A percentile compares a stretch with the other conserved stretches of the same genome.
These are phyloP conservation scores for Toxotes jaculatrix DNA, from an alignment of 2,113 vertebrate species.

Conservation along the genomic window DNA sequence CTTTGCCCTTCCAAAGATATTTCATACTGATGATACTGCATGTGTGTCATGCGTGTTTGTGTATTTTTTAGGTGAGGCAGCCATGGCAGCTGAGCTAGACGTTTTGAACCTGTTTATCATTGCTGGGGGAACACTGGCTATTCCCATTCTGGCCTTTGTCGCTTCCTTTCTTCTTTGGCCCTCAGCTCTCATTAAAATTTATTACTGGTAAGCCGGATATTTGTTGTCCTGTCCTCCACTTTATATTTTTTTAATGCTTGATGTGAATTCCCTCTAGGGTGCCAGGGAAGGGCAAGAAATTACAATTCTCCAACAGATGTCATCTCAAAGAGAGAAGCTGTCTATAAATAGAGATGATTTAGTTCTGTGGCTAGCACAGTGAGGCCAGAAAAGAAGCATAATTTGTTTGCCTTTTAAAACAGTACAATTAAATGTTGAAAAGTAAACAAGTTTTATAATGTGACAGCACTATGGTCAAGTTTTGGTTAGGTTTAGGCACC, in stretches of 20 bases:
- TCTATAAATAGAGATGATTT: too few relatives aligned
- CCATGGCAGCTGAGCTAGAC: slow-evolving; percentile 89
- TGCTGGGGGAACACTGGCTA: slow-evolving; percentile 89
- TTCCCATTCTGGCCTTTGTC: slow-evolving; percentile 94
- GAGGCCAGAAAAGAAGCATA: too few relatives aligned
- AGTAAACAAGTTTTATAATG: too few relatives aligned
- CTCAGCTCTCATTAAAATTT: slow-evolving; percentile 92
- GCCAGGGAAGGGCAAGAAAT: background rate
- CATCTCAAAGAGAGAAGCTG: too few relatives aligned
- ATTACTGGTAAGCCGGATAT: slow-evolving; percentile 91
- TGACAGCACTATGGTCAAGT: too few relatives aligned
- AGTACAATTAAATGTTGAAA: too few relatives aligned
- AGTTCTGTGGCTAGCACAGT: too few relatives aligned
- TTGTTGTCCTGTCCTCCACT: background rate
- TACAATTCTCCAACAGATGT: background rate
- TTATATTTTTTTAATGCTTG: background rate
- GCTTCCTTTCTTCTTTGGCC: slow-evolving; percentile 95
- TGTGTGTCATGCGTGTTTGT: background rate
- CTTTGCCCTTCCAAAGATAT: background rate
- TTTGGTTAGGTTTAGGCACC: background rate
- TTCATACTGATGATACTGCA: background rate
- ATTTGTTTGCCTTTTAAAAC: too few relatives aligned
- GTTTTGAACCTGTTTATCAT: slow-evolving; percentile 93
- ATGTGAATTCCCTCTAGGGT: background rate
- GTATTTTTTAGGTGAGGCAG: slow-evolving; percentile 32